These are phyloP conservation scores for Gorsachius magnificus DNA, from an alignment of 2,797 vertebrate genomes.

Conservation along the genomic window DNA sequence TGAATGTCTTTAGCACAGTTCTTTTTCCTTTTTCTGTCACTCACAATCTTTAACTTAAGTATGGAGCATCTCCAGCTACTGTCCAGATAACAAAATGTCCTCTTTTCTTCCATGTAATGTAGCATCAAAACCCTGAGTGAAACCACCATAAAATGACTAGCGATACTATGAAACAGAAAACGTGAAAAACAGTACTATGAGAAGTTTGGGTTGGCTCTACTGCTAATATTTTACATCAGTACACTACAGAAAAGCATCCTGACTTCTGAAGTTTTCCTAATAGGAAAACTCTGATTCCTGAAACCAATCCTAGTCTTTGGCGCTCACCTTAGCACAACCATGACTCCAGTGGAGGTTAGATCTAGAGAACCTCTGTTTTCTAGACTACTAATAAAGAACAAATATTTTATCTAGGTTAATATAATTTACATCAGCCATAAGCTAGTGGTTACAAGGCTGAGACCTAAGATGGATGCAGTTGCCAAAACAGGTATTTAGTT, in stretches of 20 bases:
- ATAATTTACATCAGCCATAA: background rate
- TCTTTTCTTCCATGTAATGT: background rate
- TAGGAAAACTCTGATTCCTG: background rate
- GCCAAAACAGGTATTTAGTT: background rate
- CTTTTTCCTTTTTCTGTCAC: background rate
- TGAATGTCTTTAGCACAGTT: background rate
- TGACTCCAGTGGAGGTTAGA: background rate
- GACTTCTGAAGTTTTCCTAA: background rate
- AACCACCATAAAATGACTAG: background rate
- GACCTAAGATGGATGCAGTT: background rate
- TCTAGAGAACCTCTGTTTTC: background rate
- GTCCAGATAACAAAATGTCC: background rate
- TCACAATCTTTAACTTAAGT: background rate
- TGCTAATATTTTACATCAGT: background rate
- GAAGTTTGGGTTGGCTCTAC: background rate
- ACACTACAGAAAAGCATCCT: background rate
- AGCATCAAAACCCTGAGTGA: background rate
- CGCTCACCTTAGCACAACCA: background rate
- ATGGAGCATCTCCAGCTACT: background rate
- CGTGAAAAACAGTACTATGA: background rate
- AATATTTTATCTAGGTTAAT: background rate
- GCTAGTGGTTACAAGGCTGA: background rate
- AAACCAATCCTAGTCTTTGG: background rate
- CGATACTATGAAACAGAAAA: background rate
- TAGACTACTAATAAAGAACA: background rate